Conservation (phyloP, 92 coral and sea anemone species). For the Pocillopora grandis region DNA sequence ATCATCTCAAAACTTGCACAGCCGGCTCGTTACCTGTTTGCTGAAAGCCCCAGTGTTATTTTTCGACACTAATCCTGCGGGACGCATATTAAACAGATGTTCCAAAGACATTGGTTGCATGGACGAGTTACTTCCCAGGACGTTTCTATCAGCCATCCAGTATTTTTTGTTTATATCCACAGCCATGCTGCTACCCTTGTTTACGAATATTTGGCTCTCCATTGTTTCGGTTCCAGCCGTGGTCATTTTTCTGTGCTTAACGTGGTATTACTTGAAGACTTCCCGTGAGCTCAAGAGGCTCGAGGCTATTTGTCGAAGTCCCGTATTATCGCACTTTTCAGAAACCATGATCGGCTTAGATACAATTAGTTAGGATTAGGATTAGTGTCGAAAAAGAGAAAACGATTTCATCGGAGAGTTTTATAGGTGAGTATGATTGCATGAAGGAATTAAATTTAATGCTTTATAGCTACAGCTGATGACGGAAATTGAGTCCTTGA, state of each 20-base stretch:
- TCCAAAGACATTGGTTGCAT: conserved; percentile 47
- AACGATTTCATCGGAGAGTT: conserved; percentile 5
- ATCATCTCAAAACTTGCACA: conserved; percentile 43
- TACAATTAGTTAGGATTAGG: no score
- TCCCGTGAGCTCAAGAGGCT: conserved; percentile 63
- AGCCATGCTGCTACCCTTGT: conserved; percentile 8
- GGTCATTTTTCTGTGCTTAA: neutral
- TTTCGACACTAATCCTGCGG: conserved; percentile 58
- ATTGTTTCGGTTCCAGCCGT: neutral
- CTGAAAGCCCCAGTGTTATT: conserved; percentile 38
- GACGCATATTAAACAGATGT: conserved; percentile 54
- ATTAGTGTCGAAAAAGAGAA: conserved; percentile 20
- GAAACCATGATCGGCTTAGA: conserved; percentile 49
- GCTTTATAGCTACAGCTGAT: no score
- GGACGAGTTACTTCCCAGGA: conserved; percentile 39
- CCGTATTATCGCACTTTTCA: conserved; percentile 54
- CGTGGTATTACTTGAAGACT: conserved; percentile 54
- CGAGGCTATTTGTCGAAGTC: conserved; percentile 55
- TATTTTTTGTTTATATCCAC: conserved; percentile 4
- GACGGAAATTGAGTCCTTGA: no score
- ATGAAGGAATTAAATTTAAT: neutral
- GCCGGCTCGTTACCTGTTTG: conserved; percentile 11
- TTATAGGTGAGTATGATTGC: conserved; percentile 5
- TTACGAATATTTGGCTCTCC: conserved; percentile 21
- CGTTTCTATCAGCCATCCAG: conserved; percentile 10